Evolutionary conservation across 2,113 vertebrate species (phyloP).

Genomic region (Leptosomus discolor): DNA sequence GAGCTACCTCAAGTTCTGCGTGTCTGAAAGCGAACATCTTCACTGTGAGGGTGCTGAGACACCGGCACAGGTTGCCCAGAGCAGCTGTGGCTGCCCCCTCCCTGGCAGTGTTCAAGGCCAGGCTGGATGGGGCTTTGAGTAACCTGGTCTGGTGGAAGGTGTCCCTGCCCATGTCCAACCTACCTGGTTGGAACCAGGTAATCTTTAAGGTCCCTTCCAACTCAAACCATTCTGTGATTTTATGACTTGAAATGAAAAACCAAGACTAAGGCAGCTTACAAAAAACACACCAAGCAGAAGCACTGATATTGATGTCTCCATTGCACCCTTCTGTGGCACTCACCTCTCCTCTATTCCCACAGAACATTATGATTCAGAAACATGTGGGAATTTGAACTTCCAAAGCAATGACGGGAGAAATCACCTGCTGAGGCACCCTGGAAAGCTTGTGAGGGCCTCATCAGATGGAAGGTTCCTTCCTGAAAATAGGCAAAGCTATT

Average conservation of each 20-base stretch:
- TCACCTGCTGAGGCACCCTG: background rate
- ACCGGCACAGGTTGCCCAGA: too few relatives aligned
- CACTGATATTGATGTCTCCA: background rate
- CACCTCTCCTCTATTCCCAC: background rate
- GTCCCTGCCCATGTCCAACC: too few relatives aligned
- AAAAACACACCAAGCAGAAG: background rate
- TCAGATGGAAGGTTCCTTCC: background rate
- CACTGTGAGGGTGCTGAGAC: too few relatives aligned
- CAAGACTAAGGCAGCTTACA: background rate
- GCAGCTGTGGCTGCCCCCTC: too few relatives aligned
- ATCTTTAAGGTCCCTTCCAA: too few relatives aligned
- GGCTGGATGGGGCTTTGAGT: too few relatives aligned
- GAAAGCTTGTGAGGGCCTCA: background rate
- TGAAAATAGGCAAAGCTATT: constrained; percentile 44
- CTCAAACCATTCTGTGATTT: too few relatives aligned
- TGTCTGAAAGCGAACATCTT: background rate
- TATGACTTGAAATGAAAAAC: background rate
- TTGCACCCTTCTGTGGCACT: background rate
- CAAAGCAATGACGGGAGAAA: background rate
- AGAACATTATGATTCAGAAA: background rate
- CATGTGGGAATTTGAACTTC: background rate
- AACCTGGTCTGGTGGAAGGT: too few relatives aligned
- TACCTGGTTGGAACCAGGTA: too few relatives aligned
- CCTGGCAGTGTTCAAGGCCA: too few relatives aligned
- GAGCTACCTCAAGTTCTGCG: background rate